Evolutionary conservation across 2,113 vertebrate genomes (phyloP).

Genomic region (Gymnarchus niloticus): DNA sequence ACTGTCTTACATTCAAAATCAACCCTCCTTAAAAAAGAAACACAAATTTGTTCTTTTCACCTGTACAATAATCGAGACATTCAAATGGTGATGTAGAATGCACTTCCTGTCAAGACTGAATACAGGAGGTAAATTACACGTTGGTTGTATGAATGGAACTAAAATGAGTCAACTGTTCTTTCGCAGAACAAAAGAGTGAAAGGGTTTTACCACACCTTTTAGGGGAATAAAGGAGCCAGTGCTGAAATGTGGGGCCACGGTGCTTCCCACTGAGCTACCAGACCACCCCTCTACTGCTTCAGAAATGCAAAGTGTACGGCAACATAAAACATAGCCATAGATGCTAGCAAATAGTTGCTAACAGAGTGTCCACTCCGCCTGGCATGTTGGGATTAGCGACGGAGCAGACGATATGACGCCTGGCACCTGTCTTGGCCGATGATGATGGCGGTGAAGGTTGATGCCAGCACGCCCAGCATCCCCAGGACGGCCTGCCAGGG

Average conservation of each 20-base stretch:
- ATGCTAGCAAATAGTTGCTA: background rate
- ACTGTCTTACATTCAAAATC: too few species aligned
- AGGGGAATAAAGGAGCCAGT: background rate
- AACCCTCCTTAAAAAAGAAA: too few species aligned
- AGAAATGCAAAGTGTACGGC: background rate
- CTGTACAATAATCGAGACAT: background rate
- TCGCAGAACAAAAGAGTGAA: too few species aligned
- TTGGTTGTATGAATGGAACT: background rate
- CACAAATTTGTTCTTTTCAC: background rate
- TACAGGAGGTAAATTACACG: background rate
- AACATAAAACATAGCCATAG: background rate
- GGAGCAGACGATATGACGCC: background rate
- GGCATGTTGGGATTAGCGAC: background rate
- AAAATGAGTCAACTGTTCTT: background rate
- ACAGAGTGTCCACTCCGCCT: background rate
- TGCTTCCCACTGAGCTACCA: background rate
- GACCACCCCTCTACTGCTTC: background rate
- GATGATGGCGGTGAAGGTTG: constrained; percentile 59
- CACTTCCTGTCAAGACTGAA: background rate
- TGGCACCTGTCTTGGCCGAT: constrained; percentile 56
- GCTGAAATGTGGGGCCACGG: background rate
- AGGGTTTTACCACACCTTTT: background rate
- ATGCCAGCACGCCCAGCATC: constrained; percentile 53
- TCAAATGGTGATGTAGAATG: background rate
- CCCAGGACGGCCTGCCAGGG: constrained; percentile 63